Percentiles rank a stretch among this genome's conserved stretches.
Conservation (phyloP, 2,113 vertebrate genomes). For the Oryzias woworae region DNA sequence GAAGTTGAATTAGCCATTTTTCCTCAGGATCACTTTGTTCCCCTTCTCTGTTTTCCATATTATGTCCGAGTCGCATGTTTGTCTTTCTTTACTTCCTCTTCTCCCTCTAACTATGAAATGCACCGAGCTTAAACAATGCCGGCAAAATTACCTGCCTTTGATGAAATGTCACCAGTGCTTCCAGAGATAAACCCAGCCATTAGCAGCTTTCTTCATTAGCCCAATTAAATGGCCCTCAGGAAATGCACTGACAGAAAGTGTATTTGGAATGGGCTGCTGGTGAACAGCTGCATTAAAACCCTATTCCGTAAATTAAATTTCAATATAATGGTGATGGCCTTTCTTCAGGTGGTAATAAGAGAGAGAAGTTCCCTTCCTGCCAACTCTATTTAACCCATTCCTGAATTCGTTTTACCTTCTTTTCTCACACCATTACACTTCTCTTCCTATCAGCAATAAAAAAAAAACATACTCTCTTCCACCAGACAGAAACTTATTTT, state of each 20-base stretch:
- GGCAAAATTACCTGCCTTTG: conserved; percentile 54
- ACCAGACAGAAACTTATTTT: conserved; percentile 28
- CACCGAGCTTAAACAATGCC: conserved; percentile 47
- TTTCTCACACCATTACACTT: conserved; percentile 31
- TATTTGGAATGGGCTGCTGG: conserved; percentile 64
- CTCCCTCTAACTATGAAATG: conserved; percentile 17
- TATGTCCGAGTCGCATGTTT: conserved; percentile 28
- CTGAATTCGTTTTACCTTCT: conserved; percentile 16
- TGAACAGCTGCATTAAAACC: conserved; percentile 76
- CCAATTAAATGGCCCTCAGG: conserved; percentile 76
- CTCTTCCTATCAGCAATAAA: conserved; percentile 21
- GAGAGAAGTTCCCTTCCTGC: conserved; percentile 43
- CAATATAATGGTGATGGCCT: conserved; percentile 76
- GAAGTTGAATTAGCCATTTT: conserved; percentile 23
- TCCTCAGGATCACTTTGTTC: conserved; percentile 10
- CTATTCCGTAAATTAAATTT: conserved; percentile 79
- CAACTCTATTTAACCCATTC: conserved; percentile 45
- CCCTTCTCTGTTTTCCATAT: conserved; percentile 13
- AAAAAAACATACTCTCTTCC: conserved; percentile 17
- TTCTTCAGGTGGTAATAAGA: conserved; percentile 77
- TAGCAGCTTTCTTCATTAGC: conserved; percentile 78
- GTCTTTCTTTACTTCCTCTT: neutral
- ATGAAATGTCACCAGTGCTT: conserved; percentile 66
- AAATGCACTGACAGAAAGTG: conserved; percentile 62
- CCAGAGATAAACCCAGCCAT: conserved; percentile 66